Evolutionary conservation across 2,888 invertebrate genomes (phyloP).

Genomic region (Leucozona laternaria): DNA sequence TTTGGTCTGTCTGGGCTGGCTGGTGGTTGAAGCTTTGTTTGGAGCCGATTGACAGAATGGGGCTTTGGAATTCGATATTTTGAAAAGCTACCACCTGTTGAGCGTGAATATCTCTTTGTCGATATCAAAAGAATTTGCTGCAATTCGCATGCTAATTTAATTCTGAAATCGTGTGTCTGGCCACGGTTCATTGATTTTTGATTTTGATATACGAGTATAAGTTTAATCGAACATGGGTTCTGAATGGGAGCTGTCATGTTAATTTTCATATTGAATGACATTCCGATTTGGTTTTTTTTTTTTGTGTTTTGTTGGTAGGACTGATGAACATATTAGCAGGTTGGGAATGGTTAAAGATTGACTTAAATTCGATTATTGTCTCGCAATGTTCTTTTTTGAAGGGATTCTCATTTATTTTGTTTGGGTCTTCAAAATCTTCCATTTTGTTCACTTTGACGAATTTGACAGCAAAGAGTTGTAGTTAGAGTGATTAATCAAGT

Average conservation of each 20-base stretch:
- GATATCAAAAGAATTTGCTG: slow-evolving; percentile 47
- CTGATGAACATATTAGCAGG: slow-evolving; percentile 11
- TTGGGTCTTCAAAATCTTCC: background rate
- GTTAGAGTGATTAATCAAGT: background rate
- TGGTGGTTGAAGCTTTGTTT: slow-evolving; percentile 60
- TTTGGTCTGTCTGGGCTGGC: slow-evolving; percentile 44
- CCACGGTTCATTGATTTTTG: slow-evolving; percentile 55
- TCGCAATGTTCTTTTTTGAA: background rate
- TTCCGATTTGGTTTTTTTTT: slow-evolving; percentile 50
- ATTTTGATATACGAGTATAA: slow-evolving; percentile 40
- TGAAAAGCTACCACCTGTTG: slow-evolving; percentile 68
- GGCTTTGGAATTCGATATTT: slow-evolving; percentile 70
- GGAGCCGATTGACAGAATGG: slow-evolving; percentile 69
- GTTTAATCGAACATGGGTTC: slow-evolving; percentile 54
- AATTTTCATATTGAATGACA: slow-evolving; percentile 47
- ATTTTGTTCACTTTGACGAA: background rate
- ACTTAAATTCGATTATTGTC: background rate
- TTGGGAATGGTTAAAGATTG: background rate
- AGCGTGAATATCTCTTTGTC: slow-evolving; percentile 36
- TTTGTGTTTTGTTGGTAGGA: background rate
- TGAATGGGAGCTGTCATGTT: slow-evolving; percentile 65
- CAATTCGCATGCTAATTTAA: slow-evolving; percentile 66
- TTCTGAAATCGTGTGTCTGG: slow-evolving; percentile 59
- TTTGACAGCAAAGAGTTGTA: background rate
- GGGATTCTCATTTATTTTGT: background rate